These are phyloP conservation scores for Neelides folsomi DNA, from an alignment of 2,888 invertebrate genomes.

Conservation along the genomic window DNA sequence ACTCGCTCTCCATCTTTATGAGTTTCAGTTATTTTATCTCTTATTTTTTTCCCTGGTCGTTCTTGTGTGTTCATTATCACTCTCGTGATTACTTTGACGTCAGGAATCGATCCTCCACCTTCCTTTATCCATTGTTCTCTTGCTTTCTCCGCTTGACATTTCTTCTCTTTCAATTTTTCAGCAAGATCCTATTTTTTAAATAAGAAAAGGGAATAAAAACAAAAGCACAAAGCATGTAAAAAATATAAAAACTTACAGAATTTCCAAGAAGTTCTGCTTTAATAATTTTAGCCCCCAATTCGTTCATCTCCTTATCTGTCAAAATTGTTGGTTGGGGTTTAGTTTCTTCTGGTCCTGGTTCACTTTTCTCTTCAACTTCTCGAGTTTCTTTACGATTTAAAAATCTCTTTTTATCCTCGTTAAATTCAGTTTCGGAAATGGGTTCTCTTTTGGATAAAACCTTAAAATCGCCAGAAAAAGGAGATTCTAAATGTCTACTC, in stretches of 20 bases:
- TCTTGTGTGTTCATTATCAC: slow-evolving; percentile 15
- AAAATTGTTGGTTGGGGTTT: slow-evolving; percentile 38
- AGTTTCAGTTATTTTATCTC: slow-evolving; percentile 45
- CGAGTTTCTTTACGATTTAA: no score
- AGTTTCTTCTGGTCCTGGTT: slow-evolving; percentile 2
- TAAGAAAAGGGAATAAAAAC: no score
- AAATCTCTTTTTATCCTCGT: no score
- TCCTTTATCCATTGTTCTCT: slow-evolving; percentile 20
- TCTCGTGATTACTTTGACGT: slow-evolving; percentile 24
- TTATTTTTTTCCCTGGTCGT: slow-evolving; percentile 7
- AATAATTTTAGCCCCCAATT: slow-evolving; percentile 73
- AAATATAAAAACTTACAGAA: slow-evolving; percentile 36
- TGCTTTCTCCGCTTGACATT: slow-evolving; percentile 26
- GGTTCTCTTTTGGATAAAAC: no score
- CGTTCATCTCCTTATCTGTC: slow-evolving; percentile 75
- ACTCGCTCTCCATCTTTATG: slow-evolving; percentile 59
- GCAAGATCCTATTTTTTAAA: slow-evolving; percentile 49
- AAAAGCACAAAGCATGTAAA: no score
- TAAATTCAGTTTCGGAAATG: no score
- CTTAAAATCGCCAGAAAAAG: no score
- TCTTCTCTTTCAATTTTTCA: slow-evolving; percentile 54
- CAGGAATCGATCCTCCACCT: slow-evolving; percentile 8
- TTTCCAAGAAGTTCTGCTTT: slow-evolving; percentile 92
- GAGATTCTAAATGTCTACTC: no score
- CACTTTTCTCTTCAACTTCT: slow-evolving; percentile 3